phyloP scores from a whole-genome alignment of 2,797 vertebrate genomes.

The Threskiornis aethiopicus region DNA sequence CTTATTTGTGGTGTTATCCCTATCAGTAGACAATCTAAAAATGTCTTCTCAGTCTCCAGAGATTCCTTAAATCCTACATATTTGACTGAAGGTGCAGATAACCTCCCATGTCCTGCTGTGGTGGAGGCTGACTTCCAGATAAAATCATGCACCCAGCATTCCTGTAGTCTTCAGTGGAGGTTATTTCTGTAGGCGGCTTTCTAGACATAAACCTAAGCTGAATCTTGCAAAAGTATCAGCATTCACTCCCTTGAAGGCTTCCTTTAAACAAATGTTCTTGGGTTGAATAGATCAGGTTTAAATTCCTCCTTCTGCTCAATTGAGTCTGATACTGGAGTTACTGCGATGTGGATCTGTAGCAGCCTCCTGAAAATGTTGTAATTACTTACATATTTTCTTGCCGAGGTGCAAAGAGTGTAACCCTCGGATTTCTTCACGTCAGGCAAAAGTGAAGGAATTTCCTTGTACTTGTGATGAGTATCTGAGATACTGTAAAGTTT shows the following conservation, averaged over 20 bases:
- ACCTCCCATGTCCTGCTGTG: not conserved
- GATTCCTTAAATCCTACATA: not conserved
- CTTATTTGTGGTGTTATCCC: not conserved
- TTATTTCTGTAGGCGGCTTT: not conserved
- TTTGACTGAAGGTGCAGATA: not conserved
- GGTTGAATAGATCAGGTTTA: not conserved
- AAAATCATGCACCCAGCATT: not conserved
- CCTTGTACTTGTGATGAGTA: not conserved
- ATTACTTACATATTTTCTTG: not conserved
- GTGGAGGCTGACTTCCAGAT: not conserved
- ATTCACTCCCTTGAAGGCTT: not conserved
- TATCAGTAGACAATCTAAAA: not conserved
- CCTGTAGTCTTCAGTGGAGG: not conserved
- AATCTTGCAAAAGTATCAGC: not conserved
- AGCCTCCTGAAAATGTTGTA: not conserved
- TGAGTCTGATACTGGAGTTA: not conserved
- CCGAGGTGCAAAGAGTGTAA: not conserved
- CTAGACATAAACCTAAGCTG: not conserved
- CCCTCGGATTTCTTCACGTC: not conserved
- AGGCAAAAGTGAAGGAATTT: not conserved
- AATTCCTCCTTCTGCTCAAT: not conserved
- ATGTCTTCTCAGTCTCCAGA: fast-evolving
- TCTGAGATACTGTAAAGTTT: not conserved
- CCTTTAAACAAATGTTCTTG: not conserved
- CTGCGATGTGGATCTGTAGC: not conserved